Evolutionary conservation across 2,797 vertebrate species (phyloP).

Genomic region (Enteromius argenteus): DNA sequence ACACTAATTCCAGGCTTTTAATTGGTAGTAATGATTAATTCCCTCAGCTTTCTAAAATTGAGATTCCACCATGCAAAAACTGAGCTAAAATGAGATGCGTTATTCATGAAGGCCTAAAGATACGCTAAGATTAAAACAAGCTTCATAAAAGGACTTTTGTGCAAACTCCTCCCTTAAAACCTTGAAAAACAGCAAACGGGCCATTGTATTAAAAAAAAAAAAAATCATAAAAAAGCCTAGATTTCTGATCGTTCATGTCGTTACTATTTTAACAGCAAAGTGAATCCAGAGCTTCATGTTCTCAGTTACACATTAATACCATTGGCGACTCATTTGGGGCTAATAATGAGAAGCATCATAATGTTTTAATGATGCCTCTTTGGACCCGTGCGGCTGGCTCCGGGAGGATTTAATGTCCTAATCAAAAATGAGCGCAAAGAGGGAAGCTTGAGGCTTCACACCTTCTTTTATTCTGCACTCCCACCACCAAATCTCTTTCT

Average conservation of each 20-base stretch:
- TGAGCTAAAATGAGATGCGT: slow-evolving; percentile 40
- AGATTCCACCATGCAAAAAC: slow-evolving; percentile 38
- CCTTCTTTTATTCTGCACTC: slow-evolving; percentile 7
- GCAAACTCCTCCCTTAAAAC: slow-evolving; percentile 27
- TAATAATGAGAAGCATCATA: slow-evolving; percentile 69
- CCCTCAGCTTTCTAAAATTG: slow-evolving; percentile 31
- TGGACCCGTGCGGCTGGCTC: slow-evolving; percentile 63
- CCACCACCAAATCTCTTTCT: background rate
- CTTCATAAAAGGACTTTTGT: background rate
- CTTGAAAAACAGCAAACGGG: background rate
- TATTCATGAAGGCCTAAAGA: slow-evolving; percentile 45
- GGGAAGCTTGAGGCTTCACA: slow-evolving; percentile 40
- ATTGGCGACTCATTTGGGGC: slow-evolving; percentile 65
- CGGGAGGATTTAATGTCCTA: slow-evolving; percentile 59
- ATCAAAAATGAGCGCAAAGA: slow-evolving; percentile 53
- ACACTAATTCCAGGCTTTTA: slow-evolving; percentile 40
- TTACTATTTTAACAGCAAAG: slow-evolving; percentile 43
- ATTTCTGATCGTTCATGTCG: background rate
- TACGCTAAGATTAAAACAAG: slow-evolving; percentile 31
- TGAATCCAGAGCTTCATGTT: slow-evolving; percentile 19
- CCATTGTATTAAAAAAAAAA: background rate
- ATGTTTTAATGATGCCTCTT: slow-evolving; percentile 75
- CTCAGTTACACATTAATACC: slow-evolving; percentile 48
- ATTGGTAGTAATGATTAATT: slow-evolving; percentile 54
- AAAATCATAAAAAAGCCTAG: background rate